Percentiles rank a stretch among this genome's conserved stretches.
Conservation (phyloP, 2,113 vertebrate genomes). For the Ictidomys tridecemlineatus region DNA sequence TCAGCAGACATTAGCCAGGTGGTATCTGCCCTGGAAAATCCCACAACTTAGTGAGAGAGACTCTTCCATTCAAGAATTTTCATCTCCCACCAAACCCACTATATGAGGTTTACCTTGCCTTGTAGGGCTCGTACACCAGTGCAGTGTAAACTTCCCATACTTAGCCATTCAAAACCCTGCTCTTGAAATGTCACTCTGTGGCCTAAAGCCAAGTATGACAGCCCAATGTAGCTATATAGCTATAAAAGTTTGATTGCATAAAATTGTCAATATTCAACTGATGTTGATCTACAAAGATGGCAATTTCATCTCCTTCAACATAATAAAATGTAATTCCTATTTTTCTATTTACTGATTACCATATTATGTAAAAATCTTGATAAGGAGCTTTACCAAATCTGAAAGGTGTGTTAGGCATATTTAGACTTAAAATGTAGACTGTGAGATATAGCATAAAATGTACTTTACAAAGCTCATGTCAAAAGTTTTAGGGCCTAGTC, state of each 20-base stretch:
- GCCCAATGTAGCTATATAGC: neutral
- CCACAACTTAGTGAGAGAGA: neutral
- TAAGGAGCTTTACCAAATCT: conserved; percentile 7
- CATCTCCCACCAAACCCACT: neutral
- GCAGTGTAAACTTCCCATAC: accelerated
- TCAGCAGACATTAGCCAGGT: neutral
- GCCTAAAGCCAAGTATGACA: neutral
- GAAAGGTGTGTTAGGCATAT: neutral
- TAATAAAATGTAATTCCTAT: neutral
- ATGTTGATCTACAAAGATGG: neutral
- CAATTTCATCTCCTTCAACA: neutral
- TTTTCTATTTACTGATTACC: neutral
- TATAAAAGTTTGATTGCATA: neutral
- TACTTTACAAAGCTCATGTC: neutral
- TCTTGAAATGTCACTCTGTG: neutral
- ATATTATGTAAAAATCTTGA: neutral
- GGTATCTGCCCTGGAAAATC: neutral
- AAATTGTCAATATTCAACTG: neutral
- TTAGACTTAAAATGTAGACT: neutral
- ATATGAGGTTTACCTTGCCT: neutral
- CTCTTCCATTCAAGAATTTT: neutral
- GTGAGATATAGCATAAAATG: neutral
- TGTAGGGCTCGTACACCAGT: neutral
- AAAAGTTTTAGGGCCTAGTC: neutral
- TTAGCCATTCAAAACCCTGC: neutral